Evolutionary conservation across 2,797 vertebrate species (phyloP).

Genomic region (Synanceia verrucosa): DNA sequence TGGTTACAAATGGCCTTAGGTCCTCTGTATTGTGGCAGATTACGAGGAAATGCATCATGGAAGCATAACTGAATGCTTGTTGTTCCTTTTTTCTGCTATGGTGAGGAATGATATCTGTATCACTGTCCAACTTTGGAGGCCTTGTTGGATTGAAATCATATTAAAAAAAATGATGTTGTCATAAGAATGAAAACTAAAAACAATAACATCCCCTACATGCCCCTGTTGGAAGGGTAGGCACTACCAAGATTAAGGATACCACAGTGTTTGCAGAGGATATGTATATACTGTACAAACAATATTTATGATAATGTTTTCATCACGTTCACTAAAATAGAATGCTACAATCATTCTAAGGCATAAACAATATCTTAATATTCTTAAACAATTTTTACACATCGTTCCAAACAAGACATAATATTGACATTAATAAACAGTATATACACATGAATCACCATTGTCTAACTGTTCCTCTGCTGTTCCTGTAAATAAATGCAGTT

Average conservation of each 20-base stretch:
- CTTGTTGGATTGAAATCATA: conserved; percentile 94
- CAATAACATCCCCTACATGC: conserved; percentile 98
- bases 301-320: conserved; percentile 91
- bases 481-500: conserved; percentile 97
- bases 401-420: conserved; percentile 99
- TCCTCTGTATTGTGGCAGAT: conserved; percentile 92
- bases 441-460: conserved; percentile 92
- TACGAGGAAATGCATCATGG: conserved; percentile 79
- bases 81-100: conserved; percentile 81
- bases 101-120: conserved; percentile 83
- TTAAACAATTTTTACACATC: conserved; percentile 99
- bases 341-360: conserved; percentile 99
- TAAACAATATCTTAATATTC: conserved; percentile 98
- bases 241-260: conserved; percentile 99
- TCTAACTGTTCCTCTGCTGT: conserved; percentile 91
- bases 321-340: conserved; percentile 99
- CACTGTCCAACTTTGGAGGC: conserved; percentile 91
- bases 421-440: conserved; percentile 99
- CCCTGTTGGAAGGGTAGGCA: conserved; percentile 99
- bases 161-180: conserved; percentile 80
- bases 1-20: conserved; percentile 94
- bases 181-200: conserved; percentile 83
- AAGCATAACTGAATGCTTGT: conserved; percentile 84
- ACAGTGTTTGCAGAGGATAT: conserved; percentile 99
- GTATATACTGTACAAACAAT: conserved; percentile 98